A percentile compares a stretch with the other conserved stretches of the same genome.
These are phyloP conservation scores for Poeciliopsis turneri DNA, from an alignment of 2,797 vertebrate species.

Conservation along the genomic window DNA sequence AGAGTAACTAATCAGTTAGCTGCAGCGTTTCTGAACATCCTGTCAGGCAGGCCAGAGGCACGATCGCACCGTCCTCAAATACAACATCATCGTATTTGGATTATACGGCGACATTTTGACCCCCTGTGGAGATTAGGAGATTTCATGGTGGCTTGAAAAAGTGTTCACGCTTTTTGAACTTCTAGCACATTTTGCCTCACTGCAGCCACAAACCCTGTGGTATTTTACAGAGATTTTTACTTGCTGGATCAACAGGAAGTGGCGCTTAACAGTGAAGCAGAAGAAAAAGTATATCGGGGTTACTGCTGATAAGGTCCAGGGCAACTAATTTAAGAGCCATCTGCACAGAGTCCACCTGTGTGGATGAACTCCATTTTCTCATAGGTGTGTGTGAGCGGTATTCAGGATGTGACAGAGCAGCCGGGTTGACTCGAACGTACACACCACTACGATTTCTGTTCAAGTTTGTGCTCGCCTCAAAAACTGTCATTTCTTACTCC, in stretches of 20 bases:
- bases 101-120: slow-evolving; percentile 2
- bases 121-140: background rate
- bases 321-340: background rate
- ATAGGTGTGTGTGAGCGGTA: slow-evolving; percentile 85
- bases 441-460: slow-evolving; percentile 33
- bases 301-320: background rate
- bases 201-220: background rate
- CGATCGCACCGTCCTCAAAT: background rate
- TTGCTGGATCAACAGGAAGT: background rate
- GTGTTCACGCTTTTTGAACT: background rate
- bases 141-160: background rate
- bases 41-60: background rate
- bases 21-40: slow-evolving; percentile 12
- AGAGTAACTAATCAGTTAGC: slow-evolving; percentile 14
- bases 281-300: background rate
- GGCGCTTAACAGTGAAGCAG: background rate
- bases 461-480: background rate
- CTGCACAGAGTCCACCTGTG: background rate
- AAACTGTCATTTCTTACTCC: background rate
- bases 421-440: slow-evolving; percentile 70
- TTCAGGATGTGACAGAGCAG: slow-evolving; percentile 90
- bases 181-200: background rate
- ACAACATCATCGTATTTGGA: slow-evolving; percentile 8
- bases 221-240: background rate
- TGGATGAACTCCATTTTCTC: slow-evolving; percentile 77